phyloP scores from a whole-genome alignment of 2,888 invertebrate species.

The Melangyna quadrimaculata region DNA sequence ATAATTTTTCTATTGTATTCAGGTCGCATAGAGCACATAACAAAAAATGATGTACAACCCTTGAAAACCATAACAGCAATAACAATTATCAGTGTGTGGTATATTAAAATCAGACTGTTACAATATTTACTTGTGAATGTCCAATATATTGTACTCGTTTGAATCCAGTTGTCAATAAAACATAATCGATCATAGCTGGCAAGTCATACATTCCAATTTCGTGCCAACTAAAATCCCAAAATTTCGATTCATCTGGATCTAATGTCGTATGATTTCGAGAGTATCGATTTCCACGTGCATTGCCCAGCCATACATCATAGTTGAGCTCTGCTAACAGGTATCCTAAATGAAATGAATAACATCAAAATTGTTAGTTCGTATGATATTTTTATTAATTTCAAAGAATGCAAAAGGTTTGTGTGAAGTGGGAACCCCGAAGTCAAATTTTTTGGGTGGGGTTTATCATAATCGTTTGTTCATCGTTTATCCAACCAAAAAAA shows the following conservation, averaged over 20 bases:
- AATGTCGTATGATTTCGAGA: slow-evolving; percentile 78
- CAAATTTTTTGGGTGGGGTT: no score
- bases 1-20: slow-evolving; percentile 86
- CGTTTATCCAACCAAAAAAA: no score
- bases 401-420: no score
- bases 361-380: no score
- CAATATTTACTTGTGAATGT: slow-evolving; percentile 84
- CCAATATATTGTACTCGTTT: slow-evolving; percentile 84
- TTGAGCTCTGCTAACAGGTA: slow-evolving; percentile 82
- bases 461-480: no score
- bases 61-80: slow-evolving; percentile 75
- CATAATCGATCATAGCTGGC: slow-evolving; percentile 90
- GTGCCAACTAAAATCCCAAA: slow-evolving; percentile 90
- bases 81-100: neutral
- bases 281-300: slow-evolving; percentile 80
- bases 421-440: no score
- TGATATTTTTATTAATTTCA: no score
- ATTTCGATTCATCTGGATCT: slow-evolving; percentile 80
- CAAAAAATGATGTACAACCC: slow-evolving; percentile 88
- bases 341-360: slow-evolving; percentile 70
- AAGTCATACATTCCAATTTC: slow-evolving; percentile 92
- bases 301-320: slow-evolving; percentile 80
- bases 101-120: neutral
- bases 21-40: slow-evolving; percentile 85
- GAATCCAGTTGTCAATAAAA: slow-evolving; percentile 81